Evolutionary conservation across 2,113 vertebrate genomes (phyloP), one percentile per base, ranked within the genome.

Genomic region (Theropithecus gelada): DNA sequence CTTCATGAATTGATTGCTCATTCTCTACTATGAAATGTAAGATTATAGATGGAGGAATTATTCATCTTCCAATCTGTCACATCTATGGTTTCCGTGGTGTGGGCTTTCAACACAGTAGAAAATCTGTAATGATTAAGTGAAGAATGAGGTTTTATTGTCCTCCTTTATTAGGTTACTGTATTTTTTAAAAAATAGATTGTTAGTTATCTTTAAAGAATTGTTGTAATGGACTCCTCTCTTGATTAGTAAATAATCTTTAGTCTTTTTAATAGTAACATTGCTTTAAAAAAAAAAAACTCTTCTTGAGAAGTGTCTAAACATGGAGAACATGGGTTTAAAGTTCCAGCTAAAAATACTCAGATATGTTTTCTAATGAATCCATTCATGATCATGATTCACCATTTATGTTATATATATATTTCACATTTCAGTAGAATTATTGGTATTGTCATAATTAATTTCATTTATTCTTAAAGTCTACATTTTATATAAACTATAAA

Each of bases 271-370:
- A 52, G 68, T 85, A 88, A 4, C 20, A 25, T 18, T 79, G 8
- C 2, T 94, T 90, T 84, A 18, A 85, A 94, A 96, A 89, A 96
- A 89, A 84, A 14, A 87, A 64, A 45, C 20, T 61, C 6, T 88
- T 78, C 48, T 66, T 38, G n/a, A 87, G 57, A 95, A 96, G 78
- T 59, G 22, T 32, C 8, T 93, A 66, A 93, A 72, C 45, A 43
- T 5, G 17, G 8, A 61, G 40, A 87, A 91, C 84, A 52, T 30
- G 87, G 35, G 81, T 87, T 85, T 93, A 14, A 92, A 89, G 61
- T 66, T 30, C 48, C 35, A 90, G 23, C 14, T 90, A 78, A 93
- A 94, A 92, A 59, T 80, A 90, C 16, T 61, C 32, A 55, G 30
- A 79, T 92, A 59, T 32, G n/a, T 35, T 90, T 78, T 17, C 52